Percentiles rank a stretch among this genome's conserved stretches.
These are phyloP conservation scores for Pedionomus torquatus DNA, from an alignment of 2,113 vertebrate genomes.

Conservation along the genomic window DNA sequence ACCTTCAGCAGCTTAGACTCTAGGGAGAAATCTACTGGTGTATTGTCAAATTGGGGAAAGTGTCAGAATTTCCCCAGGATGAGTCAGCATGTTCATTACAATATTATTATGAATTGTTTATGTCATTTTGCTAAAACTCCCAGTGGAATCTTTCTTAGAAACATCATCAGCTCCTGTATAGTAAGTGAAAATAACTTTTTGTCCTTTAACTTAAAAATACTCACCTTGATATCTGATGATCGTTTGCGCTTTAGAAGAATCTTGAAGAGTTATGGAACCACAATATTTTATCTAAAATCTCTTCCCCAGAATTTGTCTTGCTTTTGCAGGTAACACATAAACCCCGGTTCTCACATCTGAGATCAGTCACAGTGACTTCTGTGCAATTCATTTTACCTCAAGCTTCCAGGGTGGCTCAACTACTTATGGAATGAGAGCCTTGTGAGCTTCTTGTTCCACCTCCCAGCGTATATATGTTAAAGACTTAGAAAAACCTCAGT, in stretches of 20 bases:
- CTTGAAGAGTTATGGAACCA: rapidly evolving
- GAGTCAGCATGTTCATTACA: background rate
- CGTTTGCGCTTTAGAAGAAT: background rate
- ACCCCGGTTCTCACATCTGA: background rate
- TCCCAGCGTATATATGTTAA: background rate
- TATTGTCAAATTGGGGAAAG: background rate
- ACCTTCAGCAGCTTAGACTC: background rate
- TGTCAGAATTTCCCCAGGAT: background rate
- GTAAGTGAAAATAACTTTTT: background rate
- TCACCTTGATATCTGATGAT: background rate
- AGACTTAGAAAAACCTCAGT: background rate
- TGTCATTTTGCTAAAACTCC: background rate
- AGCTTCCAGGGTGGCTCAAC: background rate
- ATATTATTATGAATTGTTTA: background rate
- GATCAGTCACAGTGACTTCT: background rate
- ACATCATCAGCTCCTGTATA: background rate
- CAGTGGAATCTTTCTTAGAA: background rate
- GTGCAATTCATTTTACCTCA: background rate
- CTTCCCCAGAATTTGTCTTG: background rate
- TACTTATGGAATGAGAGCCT: background rate
- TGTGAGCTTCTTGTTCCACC: background rate
- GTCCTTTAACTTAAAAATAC: background rate
- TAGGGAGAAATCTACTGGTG: background rate
- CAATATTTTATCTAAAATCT: background rate
- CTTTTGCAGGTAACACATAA: background rate